Evolutionary conservation across 2,113 vertebrate species (phyloP).

Genomic region (Melanocharis versteri): DNA sequence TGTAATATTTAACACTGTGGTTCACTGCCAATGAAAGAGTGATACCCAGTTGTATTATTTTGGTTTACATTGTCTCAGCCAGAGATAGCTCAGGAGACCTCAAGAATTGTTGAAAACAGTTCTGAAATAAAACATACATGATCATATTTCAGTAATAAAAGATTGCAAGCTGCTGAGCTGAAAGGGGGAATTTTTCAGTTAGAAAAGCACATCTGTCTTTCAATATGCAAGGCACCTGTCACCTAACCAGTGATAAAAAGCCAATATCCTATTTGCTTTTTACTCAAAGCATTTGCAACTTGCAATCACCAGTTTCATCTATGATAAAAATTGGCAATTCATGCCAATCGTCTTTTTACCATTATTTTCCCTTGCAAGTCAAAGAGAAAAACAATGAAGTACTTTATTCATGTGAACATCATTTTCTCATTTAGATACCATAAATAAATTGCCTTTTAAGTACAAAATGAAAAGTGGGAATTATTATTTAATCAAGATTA

Average conservation of each 20-base stretch:
- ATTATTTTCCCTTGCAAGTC: conserved; percentile 20
- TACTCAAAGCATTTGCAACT: conserved; percentile 12
- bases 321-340: conserved; percentile 20
- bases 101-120: conserved; percentile 5
- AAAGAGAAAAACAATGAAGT: conserved; percentile 20
- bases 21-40: neutral
- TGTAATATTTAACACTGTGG: neutral
- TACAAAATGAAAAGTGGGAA: neutral
- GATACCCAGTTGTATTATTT: neutral
- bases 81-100: neutral
- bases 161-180: neutral
- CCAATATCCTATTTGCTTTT: conserved; percentile 49
- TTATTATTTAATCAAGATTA: conserved; percentile 15
- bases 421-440: neutral
- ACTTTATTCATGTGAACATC: neutral
- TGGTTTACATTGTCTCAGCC: neutral
- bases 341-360: neutral
- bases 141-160: conserved; percentile 13
- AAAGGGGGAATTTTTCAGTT: neutral
- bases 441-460: neutral
- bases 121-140: conserved; percentile 9
- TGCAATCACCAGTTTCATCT: conserved; percentile 10
- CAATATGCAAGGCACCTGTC: conserved; percentile 19
- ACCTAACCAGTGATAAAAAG: conserved; percentile 24
- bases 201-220: conserved; percentile 10